Base-by-base conservation (phyloP, 2,888 invertebrate genomes). In the Therioaphis trifolii region DNA sequence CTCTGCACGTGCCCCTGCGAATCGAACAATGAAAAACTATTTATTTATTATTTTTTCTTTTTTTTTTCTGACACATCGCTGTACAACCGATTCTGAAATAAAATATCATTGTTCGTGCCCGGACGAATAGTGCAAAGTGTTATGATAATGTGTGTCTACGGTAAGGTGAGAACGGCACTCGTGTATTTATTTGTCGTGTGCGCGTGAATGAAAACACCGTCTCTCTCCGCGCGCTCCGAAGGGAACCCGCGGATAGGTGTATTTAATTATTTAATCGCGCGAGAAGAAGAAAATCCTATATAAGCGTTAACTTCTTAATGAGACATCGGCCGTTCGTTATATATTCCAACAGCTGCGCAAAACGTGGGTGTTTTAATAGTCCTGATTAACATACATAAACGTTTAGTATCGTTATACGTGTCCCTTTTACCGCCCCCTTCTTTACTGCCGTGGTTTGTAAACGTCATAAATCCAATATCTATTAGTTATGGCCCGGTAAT, bases 11-110 rank as follows among this genome's bases (percentile, higher is more conserved):
- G 68, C 9, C 21, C 35, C 52, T n/a, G 35, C 49, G 21, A n/a
- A 46, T 40, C 74, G 35, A 52, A 78, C 18, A 27, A 78, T 52
- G 55, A 68, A 12, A 66, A 29, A 63, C 29, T 9, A 63, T n/a
- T n/a, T n/a, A n/a, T n/a, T n/a, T n/a, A n/a, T n/a, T n/a, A n/a
- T 5, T 46, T 58, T n/a, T n/a, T 24, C 15, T 4, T 43, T 12
- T 58, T 58, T 61, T 61, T 27, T n/a, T n/a, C n/a, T n/a, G n/a
- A n/a, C 9, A 46, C 49, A 27, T 61, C 43, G 43, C n/a, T 12
- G n/a, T n/a, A n/a, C n/a, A 5, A 58, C 27, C 58, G 18, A 74
- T 55, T 75, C 5, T 11, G 15, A 14, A 27, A 29, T 43, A 72
- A 12, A n/a, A n/a, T 21, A 43, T 46, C 4, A 4, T 72, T 24